Conservation (phyloP, 2,797 vertebrate species). For the Huso huso region DNA sequence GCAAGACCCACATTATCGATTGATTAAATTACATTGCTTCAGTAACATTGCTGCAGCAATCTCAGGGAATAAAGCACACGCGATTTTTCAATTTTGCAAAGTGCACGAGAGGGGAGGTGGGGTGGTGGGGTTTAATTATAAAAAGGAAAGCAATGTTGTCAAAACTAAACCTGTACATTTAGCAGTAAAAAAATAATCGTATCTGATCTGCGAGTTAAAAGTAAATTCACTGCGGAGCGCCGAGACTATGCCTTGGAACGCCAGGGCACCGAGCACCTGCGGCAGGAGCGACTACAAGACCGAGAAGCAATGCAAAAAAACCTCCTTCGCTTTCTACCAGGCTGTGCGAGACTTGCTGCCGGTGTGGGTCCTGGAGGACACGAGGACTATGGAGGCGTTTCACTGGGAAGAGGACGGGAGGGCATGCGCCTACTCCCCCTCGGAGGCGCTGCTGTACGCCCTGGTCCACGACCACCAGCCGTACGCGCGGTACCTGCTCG, state of each 20-base stretch:
- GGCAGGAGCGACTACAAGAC: conserved; percentile 55
- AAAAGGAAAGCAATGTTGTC: background rate
- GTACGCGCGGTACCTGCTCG: conserved; percentile 78
- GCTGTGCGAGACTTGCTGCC: conserved; percentile 64
- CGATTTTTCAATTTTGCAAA: no score
- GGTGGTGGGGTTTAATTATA: no score
- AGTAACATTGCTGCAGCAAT: no score
- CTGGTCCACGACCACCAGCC: conserved; percentile 86
- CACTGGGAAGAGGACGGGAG: conserved; percentile 76
- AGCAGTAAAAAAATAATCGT: background rate
- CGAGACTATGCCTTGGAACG: conserved; percentile 71
- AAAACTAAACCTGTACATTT: background rate
- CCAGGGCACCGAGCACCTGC: conserved; percentile 42
- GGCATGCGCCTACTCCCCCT: conserved; percentile 72
- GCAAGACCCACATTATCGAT: no score
- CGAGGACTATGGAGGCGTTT: conserved; percentile 64
- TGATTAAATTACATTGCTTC: no score
- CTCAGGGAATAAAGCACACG: no score
- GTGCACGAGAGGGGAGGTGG: no score
- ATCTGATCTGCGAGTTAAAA: no score
- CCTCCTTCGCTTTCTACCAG: conserved; percentile 69
- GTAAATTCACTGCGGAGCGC: conserved; percentile 20
- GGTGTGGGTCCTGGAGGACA: conserved; percentile 68
- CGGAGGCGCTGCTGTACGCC: conserved; percentile 84
- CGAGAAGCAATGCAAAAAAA: conserved; percentile 80